Evolutionary conservation across 2,888 invertebrate genomes (phyloP), one percentile per base, ranked within the genome.

Genomic region (Eupithecia inturbata): DNA sequence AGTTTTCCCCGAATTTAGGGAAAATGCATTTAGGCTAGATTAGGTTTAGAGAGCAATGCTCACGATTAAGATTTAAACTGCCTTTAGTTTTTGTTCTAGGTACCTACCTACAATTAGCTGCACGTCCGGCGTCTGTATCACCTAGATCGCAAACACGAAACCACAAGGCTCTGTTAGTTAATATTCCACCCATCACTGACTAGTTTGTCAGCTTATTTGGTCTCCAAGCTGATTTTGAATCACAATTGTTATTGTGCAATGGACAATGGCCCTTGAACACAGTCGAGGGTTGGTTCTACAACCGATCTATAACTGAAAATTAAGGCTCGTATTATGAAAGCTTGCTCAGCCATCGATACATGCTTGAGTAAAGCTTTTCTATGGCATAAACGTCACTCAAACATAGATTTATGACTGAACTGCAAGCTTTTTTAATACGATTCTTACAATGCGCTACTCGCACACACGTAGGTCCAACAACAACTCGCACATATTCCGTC

Each of bases 181-280:
- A 84, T 89, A 92, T 91, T 91, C 91, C 84, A 84, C 76, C 79
- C 76, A 81, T 77, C 75, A 78, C 80, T 79, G 81, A 79, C 82
- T 82, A 88, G 89, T 85, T 83, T 86, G 89, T 89, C 86, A 85
- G 85, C 91, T 83, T 88, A 90, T 91, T 91, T 91, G 90, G 91
- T 85, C 83, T 84, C 87, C 81, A 84, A 83, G 82, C 87, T 87
- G 89, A 87, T 88, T 89, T 85, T 85, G 89, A 90, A 90, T 91
- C 83, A 86, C 90, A 91, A 91, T 91, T 84, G 87, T 87, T 82
- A 83, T 89, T 90, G 88, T 85, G 88, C 87, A 89, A 91, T 74
- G 77, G 53, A 89, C 87, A 89, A 89, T 87, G 76, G 84, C 87
- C 83, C 82, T 84, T 82, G 83, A 81, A 81, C 79, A 73, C 80